Evolutionary conservation across 2,888 invertebrate genomes (phyloP).

Genomic region (Digitonthophagus gazella): DNA sequence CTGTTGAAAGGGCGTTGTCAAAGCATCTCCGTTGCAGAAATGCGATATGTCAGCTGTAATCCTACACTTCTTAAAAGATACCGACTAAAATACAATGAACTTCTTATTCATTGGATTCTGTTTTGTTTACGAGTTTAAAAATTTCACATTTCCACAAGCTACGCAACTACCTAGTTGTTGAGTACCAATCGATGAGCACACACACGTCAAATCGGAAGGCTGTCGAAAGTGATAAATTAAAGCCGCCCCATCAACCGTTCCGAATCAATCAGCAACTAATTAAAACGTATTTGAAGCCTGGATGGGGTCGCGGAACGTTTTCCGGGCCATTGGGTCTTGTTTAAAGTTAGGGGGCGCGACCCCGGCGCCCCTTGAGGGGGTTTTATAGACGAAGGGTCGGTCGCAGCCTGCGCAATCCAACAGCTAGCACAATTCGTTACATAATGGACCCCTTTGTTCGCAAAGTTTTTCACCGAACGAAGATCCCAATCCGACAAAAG

Average conservation of each 20-base stretch:
- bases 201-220: not conserved
- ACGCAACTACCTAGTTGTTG: no score
- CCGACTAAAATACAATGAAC: not conserved
- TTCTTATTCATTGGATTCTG: no score
- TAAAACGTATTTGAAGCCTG: not conserved
- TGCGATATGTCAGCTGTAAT: not conserved
- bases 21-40: not conserved
- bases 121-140: no score
- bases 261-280: not conserved
- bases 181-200: no score
- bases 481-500: not conserved
- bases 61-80: not conserved
- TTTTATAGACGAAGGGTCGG: not conserved
- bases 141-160: no score
- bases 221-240: not conserved
- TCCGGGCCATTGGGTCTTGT: not conserved
- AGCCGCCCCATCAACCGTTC: not conserved
- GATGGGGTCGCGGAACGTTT: not conserved
- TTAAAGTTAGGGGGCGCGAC: not conserved
- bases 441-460: constrained; percentile 47
- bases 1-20: not conserved
- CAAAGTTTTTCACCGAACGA: constrained; percentile 19
- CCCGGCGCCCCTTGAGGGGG: not conserved
- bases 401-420: constrained; percentile 35
- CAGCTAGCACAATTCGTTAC: constrained; percentile 47